These are phyloP conservation scores for Vulpes vulpes DNA, from an alignment of 2,113 vertebrate genomes.

Conservation along the genomic window DNA sequence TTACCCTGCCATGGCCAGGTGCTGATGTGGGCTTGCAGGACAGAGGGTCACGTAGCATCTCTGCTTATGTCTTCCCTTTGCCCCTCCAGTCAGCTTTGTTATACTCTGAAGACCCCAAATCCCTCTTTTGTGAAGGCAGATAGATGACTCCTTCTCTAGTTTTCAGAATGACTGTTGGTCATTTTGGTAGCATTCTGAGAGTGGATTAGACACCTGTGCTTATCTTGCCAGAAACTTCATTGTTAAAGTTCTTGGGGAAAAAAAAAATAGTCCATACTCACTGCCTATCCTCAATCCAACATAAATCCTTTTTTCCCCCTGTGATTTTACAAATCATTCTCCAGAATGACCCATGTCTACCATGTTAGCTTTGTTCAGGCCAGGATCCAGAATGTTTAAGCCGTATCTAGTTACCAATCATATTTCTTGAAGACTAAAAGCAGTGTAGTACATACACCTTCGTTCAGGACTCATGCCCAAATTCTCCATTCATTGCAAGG, in stretches of 20 bases:
- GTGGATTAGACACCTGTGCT: background rate
- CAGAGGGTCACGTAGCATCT: too few species aligned
- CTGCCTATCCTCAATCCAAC: background rate
- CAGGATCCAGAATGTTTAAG: background rate
- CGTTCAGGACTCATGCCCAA: background rate
- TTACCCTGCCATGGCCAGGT: accelerated
- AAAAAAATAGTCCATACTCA: background rate
- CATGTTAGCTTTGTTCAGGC: background rate
- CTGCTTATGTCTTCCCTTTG: background rate
- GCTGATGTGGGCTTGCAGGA: background rate
- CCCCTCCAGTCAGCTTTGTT: background rate
- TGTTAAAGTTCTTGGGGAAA: background rate
- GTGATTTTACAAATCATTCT: background rate
- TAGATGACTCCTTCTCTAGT: background rate
- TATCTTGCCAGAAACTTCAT: background rate
- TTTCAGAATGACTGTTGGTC: background rate
- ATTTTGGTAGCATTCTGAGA: background rate
- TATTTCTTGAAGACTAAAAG: background rate
- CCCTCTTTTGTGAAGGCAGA: background rate
- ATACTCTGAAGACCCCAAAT: background rate
- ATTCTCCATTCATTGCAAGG: background rate
- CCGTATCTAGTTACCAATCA: background rate
- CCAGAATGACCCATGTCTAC: background rate
- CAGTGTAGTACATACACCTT: background rate
- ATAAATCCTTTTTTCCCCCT: background rate